Base-by-base conservation (phyloP, 2,797 vertebrate genomes). In the Intellagama lesueurii region DNA sequence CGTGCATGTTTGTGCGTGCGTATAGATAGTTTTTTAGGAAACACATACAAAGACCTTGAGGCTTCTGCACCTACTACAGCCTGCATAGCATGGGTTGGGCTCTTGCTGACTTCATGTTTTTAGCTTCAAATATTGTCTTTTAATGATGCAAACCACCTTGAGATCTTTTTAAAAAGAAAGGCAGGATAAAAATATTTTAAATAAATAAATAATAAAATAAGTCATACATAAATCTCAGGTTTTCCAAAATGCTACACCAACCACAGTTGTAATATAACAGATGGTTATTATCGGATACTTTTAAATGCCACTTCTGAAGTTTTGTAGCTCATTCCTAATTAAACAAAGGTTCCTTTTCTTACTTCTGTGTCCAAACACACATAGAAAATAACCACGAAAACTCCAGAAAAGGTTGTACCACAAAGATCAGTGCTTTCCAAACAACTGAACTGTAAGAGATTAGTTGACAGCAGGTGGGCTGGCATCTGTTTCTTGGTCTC, bases 381-480 rank as follows among this genome's bases (percentile, higher is more conserved):
- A 8, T 49, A 0, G 0, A 78, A 86, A 76, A 0, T 90, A 89
- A 92, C 90, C 92, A 94, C 90, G 87, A 87, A 85, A 83, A 0
- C 5, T 70, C 78, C 66, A 83, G 90, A 90, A 94, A 93, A 94
- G 93, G 88, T 93, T 94, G 94, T 92, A 90, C 94, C 94, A 93
- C 95, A 22, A 64, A 17, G 93, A 95, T 91, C 93, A 92, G 87
- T 92, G 93, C 86, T 94, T 91, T 95, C 93, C 92, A 95, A 95
- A 94, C 93, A 94, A 92, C 82, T 92, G 93, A 94, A 94, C 91
- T 91, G 92, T 0, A 1, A 83, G 81, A 94, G 91, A 95, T 95
- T 94, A 93, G 88, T 87, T 93, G 93, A 84, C 93, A 96, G 94
- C 91, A 95, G 94, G 94, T 94, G 93, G 95, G 32, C 92, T 88